Conservation (phyloP, 2,113 vertebrate genomes). For the Neodontobutis hainanensis region DNA sequence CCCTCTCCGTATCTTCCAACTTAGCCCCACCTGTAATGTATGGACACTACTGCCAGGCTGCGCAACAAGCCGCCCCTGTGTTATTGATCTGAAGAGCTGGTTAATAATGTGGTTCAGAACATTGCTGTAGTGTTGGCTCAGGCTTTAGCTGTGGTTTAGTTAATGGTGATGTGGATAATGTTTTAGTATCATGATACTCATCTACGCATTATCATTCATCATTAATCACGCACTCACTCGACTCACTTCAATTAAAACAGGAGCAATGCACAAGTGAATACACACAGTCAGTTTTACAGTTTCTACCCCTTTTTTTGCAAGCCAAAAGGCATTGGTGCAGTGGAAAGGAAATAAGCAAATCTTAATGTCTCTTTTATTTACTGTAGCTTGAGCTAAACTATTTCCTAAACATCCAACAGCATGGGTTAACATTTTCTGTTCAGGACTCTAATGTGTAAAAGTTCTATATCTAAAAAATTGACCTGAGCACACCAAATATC, state of each 20-base stretch:
- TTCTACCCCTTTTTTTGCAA: too few species aligned
- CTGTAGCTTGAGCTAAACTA: background rate
- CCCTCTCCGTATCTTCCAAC: constrained; percentile 21
- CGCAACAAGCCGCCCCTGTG: constrained; percentile 18
- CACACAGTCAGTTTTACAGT: too few species aligned
- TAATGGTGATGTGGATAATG: background rate
- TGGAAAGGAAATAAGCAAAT: too few species aligned
- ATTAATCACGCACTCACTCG: background rate
- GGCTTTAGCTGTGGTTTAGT: background rate
- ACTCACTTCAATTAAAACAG: background rate
- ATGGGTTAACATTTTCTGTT: background rate
- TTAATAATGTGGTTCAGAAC: constrained; percentile 35
- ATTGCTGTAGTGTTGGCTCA: constrained; percentile 13
- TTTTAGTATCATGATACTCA: background rate
- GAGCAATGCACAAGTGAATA: too few species aligned
- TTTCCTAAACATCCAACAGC: background rate
- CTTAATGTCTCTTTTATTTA: too few species aligned
- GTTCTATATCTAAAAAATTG: background rate
- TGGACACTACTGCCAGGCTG: background rate
- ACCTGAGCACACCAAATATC: too few species aligned
- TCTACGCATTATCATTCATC: background rate
- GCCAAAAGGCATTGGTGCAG: too few species aligned
- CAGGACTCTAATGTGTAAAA: background rate
- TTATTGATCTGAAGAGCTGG: constrained; percentile 41
- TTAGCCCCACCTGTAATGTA: constrained; percentile 48